Percentiles rank a stretch among this genome's conserved stretches.
Conservation (phyloP, 2,888 invertebrate genomes). For the Scaptomyza cyrtandrae region DNA sequence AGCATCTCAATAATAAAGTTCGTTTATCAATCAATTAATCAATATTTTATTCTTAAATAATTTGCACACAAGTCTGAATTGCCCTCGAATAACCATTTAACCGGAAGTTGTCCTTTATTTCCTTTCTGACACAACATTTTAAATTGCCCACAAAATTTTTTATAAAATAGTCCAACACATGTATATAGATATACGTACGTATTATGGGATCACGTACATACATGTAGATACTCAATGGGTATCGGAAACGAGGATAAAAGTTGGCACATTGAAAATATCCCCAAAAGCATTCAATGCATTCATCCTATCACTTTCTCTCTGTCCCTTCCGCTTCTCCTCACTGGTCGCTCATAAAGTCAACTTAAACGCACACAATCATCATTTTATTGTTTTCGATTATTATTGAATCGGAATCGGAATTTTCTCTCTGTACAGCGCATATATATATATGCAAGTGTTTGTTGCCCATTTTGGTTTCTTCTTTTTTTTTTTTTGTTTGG, state of each 20-base stretch:
- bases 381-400: slow-evolving; percentile 80
- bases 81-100: background rate
- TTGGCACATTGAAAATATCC: slow-evolving; percentile 27
- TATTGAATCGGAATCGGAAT: slow-evolving; percentile 69
- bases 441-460: slow-evolving; percentile 40
- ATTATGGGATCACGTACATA: slow-evolving; percentile 20
- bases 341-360: slow-evolving; percentile 36
- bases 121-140: slow-evolving; percentile 1
- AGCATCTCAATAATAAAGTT: background rate
- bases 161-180: slow-evolving; percentile 4
- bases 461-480: slow-evolving; percentile 33
- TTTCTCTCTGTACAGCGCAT: slow-evolving; percentile 22
- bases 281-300: slow-evolving; percentile 6
- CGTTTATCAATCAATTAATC: background rate
- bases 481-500: background rate
- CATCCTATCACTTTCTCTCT: background rate
- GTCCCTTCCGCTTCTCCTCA: background rate
- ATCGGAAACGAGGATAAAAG: slow-evolving; percentile 8
- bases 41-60: background rate
- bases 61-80: background rate
- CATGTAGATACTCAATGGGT: slow-evolving; percentile 3
- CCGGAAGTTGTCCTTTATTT: background rate
- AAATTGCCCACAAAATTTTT: slow-evolving; percentile 14
- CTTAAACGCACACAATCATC: slow-evolving; percentile 67
- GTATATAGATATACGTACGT: background rate